Conservation (phyloP, 2,888 invertebrate species). For the Xanthorhoe designata region DNA sequence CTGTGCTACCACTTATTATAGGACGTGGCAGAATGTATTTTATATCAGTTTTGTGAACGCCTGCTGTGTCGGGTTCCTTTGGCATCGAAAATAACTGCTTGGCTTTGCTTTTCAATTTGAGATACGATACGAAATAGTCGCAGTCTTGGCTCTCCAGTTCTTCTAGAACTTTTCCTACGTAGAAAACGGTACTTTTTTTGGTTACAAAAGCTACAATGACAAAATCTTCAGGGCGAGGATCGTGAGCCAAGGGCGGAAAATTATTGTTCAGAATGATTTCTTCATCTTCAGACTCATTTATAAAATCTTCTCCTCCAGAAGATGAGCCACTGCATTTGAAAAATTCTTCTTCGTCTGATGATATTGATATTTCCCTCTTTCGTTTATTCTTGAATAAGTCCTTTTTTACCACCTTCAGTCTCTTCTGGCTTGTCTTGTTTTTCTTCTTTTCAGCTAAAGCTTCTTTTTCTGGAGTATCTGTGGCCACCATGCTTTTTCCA, state of each 20-base stretch:
- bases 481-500: slow-evolving; percentile 19
- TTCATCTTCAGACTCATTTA: slow-evolving; percentile 8
- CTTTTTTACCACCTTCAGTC: not conserved
- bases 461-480: not conserved
- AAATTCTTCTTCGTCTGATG: slow-evolving; percentile 12
- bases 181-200: slow-evolving; percentile 4
- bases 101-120: slow-evolving; percentile 12
- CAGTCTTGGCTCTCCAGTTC: not conserved
- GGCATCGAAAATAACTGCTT: slow-evolving; percentile 6
- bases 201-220: slow-evolving; percentile 9
- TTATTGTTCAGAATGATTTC: slow-evolving; percentile 3
- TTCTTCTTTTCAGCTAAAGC: not conserved
- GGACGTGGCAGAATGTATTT: slow-evolving; percentile 13
- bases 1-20: slow-evolving; percentile 7
- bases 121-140: slow-evolving; percentile 6
- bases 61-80: slow-evolving; percentile 10
- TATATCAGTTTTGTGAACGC: slow-evolving; percentile 4
- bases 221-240: slow-evolving; percentile 1
- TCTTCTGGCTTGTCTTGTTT: not conserved
- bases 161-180: slow-evolving; percentile 11
- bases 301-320: slow-evolving; percentile 12
- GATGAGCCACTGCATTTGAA: slow-evolving; percentile 8
- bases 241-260: slow-evolving; percentile 1
- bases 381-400: slow-evolving; percentile 2
- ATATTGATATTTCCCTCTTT: not conserved